Conservation (phyloP, 2,113 vertebrate genomes). For the Phyllostomus hastatus region DNA sequence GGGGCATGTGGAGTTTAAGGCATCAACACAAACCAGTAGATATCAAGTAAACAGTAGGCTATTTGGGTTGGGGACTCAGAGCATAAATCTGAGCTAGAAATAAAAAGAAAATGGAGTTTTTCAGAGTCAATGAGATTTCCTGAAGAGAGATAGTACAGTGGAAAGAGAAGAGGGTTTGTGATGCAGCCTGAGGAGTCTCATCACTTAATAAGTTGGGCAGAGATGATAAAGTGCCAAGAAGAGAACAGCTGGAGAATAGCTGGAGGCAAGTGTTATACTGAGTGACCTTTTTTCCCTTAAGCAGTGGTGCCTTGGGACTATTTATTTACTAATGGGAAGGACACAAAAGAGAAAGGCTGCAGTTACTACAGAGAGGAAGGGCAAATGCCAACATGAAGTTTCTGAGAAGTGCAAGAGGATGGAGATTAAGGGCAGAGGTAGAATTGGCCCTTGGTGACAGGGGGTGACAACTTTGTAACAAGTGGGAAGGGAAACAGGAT, state of each 20-base stretch:
- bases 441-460: background rate
- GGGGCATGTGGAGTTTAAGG: background rate
- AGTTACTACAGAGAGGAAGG: background rate
- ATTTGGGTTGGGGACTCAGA: background rate
- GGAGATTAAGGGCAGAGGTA: background rate
- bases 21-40: background rate
- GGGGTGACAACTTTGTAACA: background rate
- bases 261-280: background rate
- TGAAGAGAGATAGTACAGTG: background rate
- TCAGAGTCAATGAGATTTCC: background rate
- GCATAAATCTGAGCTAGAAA: background rate
- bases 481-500: background rate
- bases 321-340: background rate
- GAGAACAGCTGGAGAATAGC: background rate
- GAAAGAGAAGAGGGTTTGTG: background rate
- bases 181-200: background rate
- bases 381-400: background rate
- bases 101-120: background rate
- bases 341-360: background rate
- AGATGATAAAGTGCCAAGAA: background rate
- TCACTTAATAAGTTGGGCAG: background rate
- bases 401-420: background rate
- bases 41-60: background rate
- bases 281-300: background rate
- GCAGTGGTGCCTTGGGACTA: background rate